A percentile compares a stretch with the other conserved stretches of the same genome.
Conservation (phyloP, 2,888 invertebrate species). For the Monochamus alternatus region DNA sequence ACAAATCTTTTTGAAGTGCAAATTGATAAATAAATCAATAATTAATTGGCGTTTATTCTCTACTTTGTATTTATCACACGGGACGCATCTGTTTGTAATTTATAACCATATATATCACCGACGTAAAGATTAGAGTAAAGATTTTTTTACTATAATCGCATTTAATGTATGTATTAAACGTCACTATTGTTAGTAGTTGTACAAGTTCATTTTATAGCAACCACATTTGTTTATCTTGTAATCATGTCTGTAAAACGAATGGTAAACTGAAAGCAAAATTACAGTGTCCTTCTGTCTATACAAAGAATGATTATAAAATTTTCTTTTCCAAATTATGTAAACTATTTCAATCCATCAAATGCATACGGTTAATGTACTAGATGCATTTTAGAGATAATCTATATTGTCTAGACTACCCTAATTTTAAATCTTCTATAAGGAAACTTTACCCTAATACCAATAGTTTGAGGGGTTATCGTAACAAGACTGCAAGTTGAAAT, state of each 20-base stretch:
- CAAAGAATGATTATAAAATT: no score
- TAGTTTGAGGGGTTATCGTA: not conserved
- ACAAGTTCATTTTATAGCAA: no score
- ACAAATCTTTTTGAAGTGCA: conserved; percentile 13
- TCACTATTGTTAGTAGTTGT: not conserved
- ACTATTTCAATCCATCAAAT: not conserved
- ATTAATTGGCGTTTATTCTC: conserved; percentile 7
- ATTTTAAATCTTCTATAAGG: not conserved
- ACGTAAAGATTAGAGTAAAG: not conserved
- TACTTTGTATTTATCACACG: not conserved
- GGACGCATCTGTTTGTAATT: not conserved
- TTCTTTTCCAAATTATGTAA: not conserved
- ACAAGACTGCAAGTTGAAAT: conserved; percentile 7
- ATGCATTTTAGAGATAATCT: not conserved
- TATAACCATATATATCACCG: not conserved
- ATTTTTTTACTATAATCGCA: not conserved
- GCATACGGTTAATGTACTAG: not conserved
- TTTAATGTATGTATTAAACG: not conserved
- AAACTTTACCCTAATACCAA: conserved; percentile 5
- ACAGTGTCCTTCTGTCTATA: no score
- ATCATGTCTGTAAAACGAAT: no score
- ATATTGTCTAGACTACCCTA: conserved; percentile 3
- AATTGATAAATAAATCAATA: conserved; percentile 31
- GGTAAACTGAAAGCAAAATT: no score
- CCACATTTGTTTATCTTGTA: no score